Base-by-base conservation (phyloP, 2,113 vertebrate genomes). In the Podarcis cretensis region DNA sequence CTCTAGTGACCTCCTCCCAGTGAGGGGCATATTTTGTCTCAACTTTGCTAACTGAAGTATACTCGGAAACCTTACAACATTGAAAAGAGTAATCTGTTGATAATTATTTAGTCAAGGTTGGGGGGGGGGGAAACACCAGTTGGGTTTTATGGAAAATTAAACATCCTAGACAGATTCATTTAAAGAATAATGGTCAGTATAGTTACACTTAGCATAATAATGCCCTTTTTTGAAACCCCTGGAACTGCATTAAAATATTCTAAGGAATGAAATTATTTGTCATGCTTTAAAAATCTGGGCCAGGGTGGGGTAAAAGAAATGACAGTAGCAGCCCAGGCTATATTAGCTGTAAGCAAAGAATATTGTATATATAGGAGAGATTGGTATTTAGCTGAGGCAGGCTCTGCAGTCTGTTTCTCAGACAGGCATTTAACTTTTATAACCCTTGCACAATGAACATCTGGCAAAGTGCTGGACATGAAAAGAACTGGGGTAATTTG, bases 251-350 rank as follows among this genome's bases (percentile, higher is more conserved):
- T 81, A 14, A 90, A 89, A n/a, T 65, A 59, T 0, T 37, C 14
- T 57, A 30, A 76, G 0, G 5, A 76, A 10, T 59, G 89, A 84
- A 85, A 35, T 77, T 37, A 78, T 1, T 48, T 48, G 48, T 83
- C 40, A 43, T 0, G 1, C 23, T 63, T 57, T 40, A 78, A 30
- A 48, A 48, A 48, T 48, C 48, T 48, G 48, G 48, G 48, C 9
- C 48, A 12, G 48, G 48, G 48, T 48, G 48, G 48, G 10, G 48
- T 48, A 48, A 0, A 2, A 84, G 85, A 0, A 21, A 84, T 6
- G 59, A 1, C 63, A 86, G 57, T 37, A 89, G 23, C 74, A 18
- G 71, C 63, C 43, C 9, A 69, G 0, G 21, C 0, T 0, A 0
- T 40, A 68, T 81, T 5, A 32, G 48, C 16, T 40, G 27, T 57